Base-by-base conservation (phyloP, 2,888 invertebrate genomes). In the Ophion obscuratus region DNA sequence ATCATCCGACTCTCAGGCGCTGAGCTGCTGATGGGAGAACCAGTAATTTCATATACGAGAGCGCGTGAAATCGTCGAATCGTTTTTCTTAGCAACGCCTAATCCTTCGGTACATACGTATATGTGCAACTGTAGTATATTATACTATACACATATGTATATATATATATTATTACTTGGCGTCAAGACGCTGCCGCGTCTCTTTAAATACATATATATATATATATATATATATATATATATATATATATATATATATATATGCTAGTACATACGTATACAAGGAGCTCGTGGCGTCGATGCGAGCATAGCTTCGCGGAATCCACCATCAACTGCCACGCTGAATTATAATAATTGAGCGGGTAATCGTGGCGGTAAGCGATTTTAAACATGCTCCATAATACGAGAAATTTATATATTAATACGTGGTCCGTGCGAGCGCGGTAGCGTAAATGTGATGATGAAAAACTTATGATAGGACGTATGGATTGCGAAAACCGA, bases 21-120 rank as follows among this genome's bases (percentile, higher is more conserved):
- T 31, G 31, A 31, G 31, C 47, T n/a, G 9, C 47, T 44, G 70
- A 81, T 77, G 80, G 71, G 40, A 71, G 71, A 84, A 77, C 62
- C 78, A 75, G 78, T 68, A 78, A 85, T 81, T 85, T 78, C 44
- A 74, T 74, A 20, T 73, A 78, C 78, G 59, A 67, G 61, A 67
- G 47, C 68, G 74, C 68, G 73, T 73, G 68, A 78, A 74, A 84
- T 53, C 44, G 68, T 78, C 57, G 36, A 68, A 74, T 53, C 53
- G 81, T 81, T 84, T 81, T 84, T 81, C 31, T 53, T 74, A 20
- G 61, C 68, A 67, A 64, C 68, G 47, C 78, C 78, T 79, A 79
- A 79, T 79, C 64, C 71, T 71, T 71, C n/a, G 5, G 36, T 62
- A 9, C 53, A 14, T 44, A 47, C 44, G 14, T 20, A 44, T 68